Evolutionary conservation across 2,113 vertebrate species (phyloP).

Genomic region (Herpailurus yagouaroundi): DNA sequence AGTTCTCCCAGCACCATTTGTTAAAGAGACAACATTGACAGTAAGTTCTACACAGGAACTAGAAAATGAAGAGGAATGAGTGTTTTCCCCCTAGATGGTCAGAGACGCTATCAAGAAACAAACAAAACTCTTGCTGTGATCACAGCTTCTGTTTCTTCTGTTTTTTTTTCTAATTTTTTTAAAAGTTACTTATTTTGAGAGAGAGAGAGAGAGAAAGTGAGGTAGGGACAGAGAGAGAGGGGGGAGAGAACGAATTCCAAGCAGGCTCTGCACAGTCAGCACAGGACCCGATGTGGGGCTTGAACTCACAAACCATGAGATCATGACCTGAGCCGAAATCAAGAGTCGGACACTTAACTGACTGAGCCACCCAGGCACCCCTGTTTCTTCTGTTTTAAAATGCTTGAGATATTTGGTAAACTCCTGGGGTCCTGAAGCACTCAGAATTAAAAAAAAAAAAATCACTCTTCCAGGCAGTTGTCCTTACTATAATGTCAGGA

Average conservation of each 20-base stretch:
- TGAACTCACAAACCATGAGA: no score
- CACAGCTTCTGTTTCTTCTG: neutral
- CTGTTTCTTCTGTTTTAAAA: neutral
- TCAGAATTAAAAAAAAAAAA: neutral
- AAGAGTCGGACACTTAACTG: no score
- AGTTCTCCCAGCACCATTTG: no score
- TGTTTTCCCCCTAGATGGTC: neutral
- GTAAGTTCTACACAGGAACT: neutral
- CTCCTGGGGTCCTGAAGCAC: neutral
- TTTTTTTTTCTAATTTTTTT: no score
- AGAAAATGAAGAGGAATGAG: neutral
- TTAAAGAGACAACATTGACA: neutral
- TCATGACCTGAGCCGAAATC: no score
- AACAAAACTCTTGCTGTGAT: neutral
- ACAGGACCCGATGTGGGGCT: no score
- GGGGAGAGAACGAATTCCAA: no score
- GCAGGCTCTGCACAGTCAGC: no score
- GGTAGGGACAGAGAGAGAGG: no score
- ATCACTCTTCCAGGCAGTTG: neutral
- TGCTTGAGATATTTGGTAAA: neutral
- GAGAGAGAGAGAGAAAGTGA: no score
- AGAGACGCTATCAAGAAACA: neutral
- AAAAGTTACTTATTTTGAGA: no score
- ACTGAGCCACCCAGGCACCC: no score
- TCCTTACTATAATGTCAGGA: neutral